A percentile compares a stretch with the other conserved stretches of the same genome.
Conservation (phyloP, 2,113 vertebrate genomes). For the Oncorhynchus kisutch region DNA sequence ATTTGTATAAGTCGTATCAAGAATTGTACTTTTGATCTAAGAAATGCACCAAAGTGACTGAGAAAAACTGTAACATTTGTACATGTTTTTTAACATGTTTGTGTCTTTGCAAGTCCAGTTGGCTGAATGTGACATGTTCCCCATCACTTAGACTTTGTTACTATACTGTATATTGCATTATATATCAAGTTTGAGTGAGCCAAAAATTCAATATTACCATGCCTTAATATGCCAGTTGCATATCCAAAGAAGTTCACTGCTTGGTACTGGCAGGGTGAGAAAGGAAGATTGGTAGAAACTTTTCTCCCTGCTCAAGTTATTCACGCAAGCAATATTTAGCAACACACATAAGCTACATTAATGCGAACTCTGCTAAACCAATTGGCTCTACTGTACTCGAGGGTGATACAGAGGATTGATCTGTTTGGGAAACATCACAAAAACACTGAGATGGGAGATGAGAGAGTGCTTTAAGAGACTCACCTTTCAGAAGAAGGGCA, state of each 20-base stretch:
- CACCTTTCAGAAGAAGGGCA: conserved; percentile 13
- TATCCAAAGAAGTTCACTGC: conserved; percentile 32
- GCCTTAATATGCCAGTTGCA: conserved; percentile 26
- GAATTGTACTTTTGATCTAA: too few relatives aligned
- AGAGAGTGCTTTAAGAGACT: conserved; percentile 33
- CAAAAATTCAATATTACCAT: conserved; percentile 24
- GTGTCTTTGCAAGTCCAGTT: background rate
- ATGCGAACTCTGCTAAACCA: background rate
- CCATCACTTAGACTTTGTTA: conserved; percentile 27
- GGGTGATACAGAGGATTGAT: background rate
- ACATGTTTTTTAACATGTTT: too few relatives aligned
- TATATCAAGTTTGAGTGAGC: conserved; percentile 17
- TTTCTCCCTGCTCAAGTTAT: conserved; percentile 20
- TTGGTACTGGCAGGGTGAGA: conserved; percentile 1
- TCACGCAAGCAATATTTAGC: conserved; percentile 4
- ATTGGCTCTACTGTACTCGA: background rate
- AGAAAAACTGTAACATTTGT: too few relatives aligned
- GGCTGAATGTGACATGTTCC: conserved; percentile 20
- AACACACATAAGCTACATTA: conserved; percentile 5
- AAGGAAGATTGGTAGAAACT: conserved; percentile 27
- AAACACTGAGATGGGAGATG: conserved; percentile 1
- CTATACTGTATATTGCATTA: conserved; percentile 19
- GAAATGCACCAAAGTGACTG: too few relatives aligned
- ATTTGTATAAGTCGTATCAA: too few relatives aligned
- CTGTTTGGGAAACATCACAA: background rate